phyloP scores from a whole-genome alignment of 30 jellyfish, hydroid and myxozoan species.

The Cassiopea andromeda region DNA sequence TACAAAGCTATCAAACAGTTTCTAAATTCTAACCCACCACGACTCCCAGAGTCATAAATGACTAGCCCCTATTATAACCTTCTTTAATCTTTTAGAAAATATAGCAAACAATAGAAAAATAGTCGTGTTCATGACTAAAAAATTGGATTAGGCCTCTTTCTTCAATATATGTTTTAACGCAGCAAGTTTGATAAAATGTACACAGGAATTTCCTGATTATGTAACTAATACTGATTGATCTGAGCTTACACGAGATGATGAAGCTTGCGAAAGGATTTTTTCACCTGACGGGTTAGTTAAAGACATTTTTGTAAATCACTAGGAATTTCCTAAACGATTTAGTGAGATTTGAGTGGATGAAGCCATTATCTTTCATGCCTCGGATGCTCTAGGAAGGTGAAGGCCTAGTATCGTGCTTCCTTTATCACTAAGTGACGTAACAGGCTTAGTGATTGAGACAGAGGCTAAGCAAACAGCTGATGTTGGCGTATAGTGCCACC shows the following conservation, averaged over 20 bases:
- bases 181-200: constrained; percentile 22
- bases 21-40: too few relatives aligned
- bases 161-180: constrained; percentile 20
- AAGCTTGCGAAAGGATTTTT: constrained; percentile 21
- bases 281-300: constrained; percentile 42
- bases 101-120: constrained; percentile 26
- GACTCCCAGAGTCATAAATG: too few relatives aligned
- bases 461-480: too few relatives aligned
- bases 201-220: constrained; percentile 60
- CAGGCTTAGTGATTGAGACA: too few relatives aligned
- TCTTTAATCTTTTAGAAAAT: too few relatives aligned
- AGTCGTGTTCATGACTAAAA: constrained; percentile 1
- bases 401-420: too few relatives aligned
- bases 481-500: too few relatives aligned
- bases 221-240: constrained; percentile 22
- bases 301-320: constrained; percentile 10
- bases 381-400: neutral
- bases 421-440: too few relatives aligned
- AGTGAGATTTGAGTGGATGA: neutral
- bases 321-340: constrained; percentile 35
- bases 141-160: constrained; percentile 4
- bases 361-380: neutral
- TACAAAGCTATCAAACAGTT: too few relatives aligned
- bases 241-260: constrained; percentile 36
- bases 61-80: too few relatives aligned